Percentiles rank a stretch among this genome's conserved stretches.
Conservation (phyloP, 2,888 invertebrate species). For the Erynnis tages region DNA sequence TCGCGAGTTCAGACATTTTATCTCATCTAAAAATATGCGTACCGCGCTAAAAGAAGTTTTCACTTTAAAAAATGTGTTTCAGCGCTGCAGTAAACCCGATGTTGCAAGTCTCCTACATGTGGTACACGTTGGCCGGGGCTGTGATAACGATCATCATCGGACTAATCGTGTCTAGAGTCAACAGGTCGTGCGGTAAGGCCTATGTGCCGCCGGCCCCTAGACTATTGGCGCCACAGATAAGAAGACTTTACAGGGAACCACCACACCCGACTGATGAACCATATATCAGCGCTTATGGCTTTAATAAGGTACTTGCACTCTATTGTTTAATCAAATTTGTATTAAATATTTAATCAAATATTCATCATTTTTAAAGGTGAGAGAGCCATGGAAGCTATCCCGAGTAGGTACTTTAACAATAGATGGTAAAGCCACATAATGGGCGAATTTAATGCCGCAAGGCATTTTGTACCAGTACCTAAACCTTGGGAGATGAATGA, state of each 20-base stretch:
- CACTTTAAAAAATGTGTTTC: slow-evolving; percentile 16
- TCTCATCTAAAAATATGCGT: no score
- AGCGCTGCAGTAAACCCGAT: slow-evolving; percentile 82
- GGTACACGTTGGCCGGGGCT: slow-evolving; percentile 84
- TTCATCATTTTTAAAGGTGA: no score
- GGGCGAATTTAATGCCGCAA: no score
- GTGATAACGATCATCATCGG: slow-evolving; percentile 60
- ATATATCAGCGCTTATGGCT: slow-evolving; percentile 66
- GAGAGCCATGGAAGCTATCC: no score
- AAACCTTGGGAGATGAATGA: no score
- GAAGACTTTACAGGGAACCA: slow-evolving; percentile 78
- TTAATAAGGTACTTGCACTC: slow-evolving; percentile 53
- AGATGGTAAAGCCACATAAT: no score
- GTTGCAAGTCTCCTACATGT: slow-evolving; percentile 89
- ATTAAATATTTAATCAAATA: no score
- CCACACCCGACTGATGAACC: slow-evolving; percentile 68
- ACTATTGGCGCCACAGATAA: slow-evolving; percentile 86
- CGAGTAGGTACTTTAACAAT: no score
- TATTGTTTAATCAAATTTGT: no score
- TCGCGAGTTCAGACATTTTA: no score
- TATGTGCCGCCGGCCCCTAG: slow-evolving; percentile 64
- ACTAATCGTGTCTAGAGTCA: slow-evolving; percentile 51
- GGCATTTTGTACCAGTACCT: no score
- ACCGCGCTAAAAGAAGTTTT: no score
- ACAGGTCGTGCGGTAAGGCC: slow-evolving; percentile 51